Conservation (phyloP, 2,888 invertebrate genomes). For the Scelioninae gen. 2 region DNA sequence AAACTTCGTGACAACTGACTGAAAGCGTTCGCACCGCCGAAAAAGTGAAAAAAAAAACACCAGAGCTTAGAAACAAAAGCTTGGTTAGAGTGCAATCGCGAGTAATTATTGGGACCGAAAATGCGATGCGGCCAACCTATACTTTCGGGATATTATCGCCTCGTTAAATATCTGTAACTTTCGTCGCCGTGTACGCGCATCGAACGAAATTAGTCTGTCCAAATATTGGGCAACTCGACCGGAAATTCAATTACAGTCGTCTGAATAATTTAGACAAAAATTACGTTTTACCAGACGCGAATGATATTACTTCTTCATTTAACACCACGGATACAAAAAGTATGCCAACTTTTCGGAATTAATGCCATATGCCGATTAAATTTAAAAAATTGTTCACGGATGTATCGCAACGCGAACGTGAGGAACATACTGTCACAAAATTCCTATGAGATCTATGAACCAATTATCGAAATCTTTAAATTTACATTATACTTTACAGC, state of each 20-base stretch:
- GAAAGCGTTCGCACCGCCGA: conserved; percentile 26
- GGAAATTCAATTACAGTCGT: conserved; percentile 40
- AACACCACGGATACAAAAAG: too few species aligned
- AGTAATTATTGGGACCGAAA: conserved; percentile 37
- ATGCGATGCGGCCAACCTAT: conserved; percentile 31
- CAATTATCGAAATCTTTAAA: too few species aligned
- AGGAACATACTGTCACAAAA: too few species aligned
- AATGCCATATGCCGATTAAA: too few species aligned
- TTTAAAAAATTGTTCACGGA: too few species aligned
- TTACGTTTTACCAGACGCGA: conserved; percentile 17
- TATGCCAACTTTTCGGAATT: too few species aligned
- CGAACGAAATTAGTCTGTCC: conserved; percentile 32
- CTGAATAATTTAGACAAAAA: conserved; percentile 37
- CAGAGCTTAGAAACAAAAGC: too few species aligned
- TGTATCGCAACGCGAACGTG: too few species aligned
- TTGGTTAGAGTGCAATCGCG: conserved; percentile 31
- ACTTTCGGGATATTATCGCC: conserved; percentile 48
- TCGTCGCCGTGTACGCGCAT: conserved; percentile 15
- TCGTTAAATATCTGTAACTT: conserved; percentile 47
- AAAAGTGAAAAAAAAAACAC: conserved; percentile 11
- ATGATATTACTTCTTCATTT: conserved; percentile 28
- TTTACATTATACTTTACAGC: too few species aligned
- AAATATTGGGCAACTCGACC: conserved; percentile 35
- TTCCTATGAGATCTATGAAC: too few species aligned
- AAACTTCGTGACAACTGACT: conserved; percentile 44